phyloP scores from a whole-genome alignment of 2,888 invertebrate species.

The Dasypolia templi region DNA sequence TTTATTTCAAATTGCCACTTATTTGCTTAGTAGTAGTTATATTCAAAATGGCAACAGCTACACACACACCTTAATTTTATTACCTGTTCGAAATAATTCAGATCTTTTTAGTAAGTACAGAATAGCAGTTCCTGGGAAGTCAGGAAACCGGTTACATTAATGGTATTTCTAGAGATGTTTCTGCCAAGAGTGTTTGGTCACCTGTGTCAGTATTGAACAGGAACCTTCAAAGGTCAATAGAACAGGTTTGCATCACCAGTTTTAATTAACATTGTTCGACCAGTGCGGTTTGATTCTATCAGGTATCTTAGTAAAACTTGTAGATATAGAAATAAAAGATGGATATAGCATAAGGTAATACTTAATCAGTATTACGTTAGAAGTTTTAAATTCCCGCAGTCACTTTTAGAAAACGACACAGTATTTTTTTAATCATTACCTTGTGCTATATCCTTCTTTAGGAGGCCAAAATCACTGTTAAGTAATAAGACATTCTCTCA shows the following conservation, averaged over 20 bases:
- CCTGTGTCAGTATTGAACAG: conserved; percentile 1
- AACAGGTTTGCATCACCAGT: conserved; percentile 9
- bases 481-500: conserved; percentile 3
- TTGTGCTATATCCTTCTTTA: not conserved
- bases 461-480: not conserved
- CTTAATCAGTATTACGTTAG: no score
- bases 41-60: conserved; percentile 29
- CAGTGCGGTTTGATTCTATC: not conserved
- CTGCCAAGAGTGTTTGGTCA: conserved; percentile 35
- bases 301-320: not conserved
- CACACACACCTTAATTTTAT: conserved; percentile 42
- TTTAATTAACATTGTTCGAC: not conserved
- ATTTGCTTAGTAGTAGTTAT: conserved; percentile 2
- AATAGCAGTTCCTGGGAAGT: not conserved
- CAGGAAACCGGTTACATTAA: conserved; percentile 20
- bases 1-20: conserved; percentile 24
- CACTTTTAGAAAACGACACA: not conserved
- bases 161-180: conserved; percentile 23
- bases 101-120: conserved; percentile 24
- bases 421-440: not conserved
- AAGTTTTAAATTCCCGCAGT: not conserved
- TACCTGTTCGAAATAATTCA: conserved; percentile 21
- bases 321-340: not conserved
- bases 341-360: no score
- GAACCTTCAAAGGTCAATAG: conserved; percentile 19